Conservation (phyloP, 1,140 invertebrate species). For the Polypedilum vanderplanki region DNA sequence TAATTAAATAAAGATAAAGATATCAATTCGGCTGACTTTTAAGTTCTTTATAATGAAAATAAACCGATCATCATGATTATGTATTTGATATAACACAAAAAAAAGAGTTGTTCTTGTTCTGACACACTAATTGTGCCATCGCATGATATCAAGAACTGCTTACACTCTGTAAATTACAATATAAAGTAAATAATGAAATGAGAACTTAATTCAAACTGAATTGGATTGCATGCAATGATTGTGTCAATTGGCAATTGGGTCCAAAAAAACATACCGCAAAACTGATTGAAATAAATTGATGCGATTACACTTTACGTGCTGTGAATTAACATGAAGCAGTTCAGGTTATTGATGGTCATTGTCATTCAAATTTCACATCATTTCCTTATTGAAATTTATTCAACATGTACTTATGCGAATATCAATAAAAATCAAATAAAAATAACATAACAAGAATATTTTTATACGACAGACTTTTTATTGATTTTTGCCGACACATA, state of each 20-base stretch:
- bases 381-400: conserved; percentile 1
- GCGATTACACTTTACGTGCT: conserved; percentile 4
- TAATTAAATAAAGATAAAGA: conserved; percentile 20
- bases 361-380: background rate
- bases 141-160: background rate
- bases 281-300: conserved; percentile 7
- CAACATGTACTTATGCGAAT: background rate
- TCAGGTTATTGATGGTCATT: too few species aligned
- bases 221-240: background rate
- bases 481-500: too few species aligned
- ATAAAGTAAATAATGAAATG: background rate
- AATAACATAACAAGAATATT: background rate
- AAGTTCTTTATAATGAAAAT: background rate
- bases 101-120: background rate
- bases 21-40: background rate
- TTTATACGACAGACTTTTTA: too few species aligned
- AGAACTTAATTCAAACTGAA: conserved; percentile 6
- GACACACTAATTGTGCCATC: conserved; percentile 23
- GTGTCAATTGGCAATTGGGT: background rate
- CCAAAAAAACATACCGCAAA: too few species aligned
- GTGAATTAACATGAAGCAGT: background rate
- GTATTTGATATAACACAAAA: background rate
- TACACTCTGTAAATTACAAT: too few species aligned
- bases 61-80: background rate
- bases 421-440: background rate